A percentile compares a stretch with the other conserved stretches of the same genome.
These are phyloP conservation scores for Venturia canescens DNA, from an alignment of 1,140 invertebrate species.

Conservation along the genomic window DNA sequence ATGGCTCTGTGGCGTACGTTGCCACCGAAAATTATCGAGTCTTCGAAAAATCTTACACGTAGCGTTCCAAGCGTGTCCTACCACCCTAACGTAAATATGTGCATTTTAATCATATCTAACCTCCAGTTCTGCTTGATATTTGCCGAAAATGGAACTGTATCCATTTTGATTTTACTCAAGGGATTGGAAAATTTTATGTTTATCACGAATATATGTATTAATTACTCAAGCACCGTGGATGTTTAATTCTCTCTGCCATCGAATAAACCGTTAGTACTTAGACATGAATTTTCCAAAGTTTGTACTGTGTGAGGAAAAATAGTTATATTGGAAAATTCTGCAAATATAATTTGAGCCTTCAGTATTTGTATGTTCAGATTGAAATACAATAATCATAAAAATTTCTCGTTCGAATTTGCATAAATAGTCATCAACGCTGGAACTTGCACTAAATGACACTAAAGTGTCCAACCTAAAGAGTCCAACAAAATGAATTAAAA, in stretches of 20 bases:
- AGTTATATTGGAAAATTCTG: background rate
- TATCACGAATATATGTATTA: background rate
- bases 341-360: background rate
- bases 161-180: background rate
- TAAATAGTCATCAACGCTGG: no score
- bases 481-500: slow-evolving; percentile 17
- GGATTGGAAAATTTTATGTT: background rate
- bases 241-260: no score
- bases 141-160: background rate
- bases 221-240: no score
- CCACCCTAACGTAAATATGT: slow-evolving; percentile 75
- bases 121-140: background rate
- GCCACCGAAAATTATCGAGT: slow-evolving; percentile 63
- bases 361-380: background rate
- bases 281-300: no score
- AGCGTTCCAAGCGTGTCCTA: slow-evolving; percentile 71
- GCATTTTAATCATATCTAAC: slow-evolving; percentile 14
- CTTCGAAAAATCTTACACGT: slow-evolving; percentile 65
- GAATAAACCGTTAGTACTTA: no score
- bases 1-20: slow-evolving; percentile 71
- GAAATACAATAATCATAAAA: no score
- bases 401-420: no score
- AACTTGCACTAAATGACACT: no score
- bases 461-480: no score
- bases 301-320: no score